Conservation (phyloP, 2,113 vertebrate genomes). For the Elaphurus davidianus region DNA sequence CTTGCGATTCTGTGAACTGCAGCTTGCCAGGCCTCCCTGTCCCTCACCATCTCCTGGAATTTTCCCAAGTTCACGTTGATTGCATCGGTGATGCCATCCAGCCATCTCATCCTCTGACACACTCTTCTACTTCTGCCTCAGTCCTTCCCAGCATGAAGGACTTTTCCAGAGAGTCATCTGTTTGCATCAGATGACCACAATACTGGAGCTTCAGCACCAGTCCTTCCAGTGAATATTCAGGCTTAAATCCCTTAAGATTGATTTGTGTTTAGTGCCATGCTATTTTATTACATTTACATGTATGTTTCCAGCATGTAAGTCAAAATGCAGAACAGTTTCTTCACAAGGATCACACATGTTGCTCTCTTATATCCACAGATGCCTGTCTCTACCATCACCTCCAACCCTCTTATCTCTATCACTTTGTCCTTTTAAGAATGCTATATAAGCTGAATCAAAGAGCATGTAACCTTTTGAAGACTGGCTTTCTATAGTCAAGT, state of each 20-base stretch:
- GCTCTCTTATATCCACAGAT: background rate
- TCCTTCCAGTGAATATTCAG: background rate
- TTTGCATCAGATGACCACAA: background rate
- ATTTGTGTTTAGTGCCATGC: background rate
- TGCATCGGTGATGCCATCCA: background rate
- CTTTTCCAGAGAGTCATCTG: background rate
- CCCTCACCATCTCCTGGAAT: background rate
- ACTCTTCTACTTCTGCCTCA: background rate
- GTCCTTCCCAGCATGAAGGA: background rate
- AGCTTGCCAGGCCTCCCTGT: background rate
- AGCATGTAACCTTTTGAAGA: background rate
- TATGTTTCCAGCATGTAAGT: background rate
- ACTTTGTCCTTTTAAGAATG: background rate
- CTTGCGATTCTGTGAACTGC: background rate
- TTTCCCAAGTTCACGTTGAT: background rate
- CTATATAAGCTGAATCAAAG: background rate
- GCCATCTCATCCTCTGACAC: background rate
- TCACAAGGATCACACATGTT: background rate
- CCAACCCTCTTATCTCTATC: background rate
- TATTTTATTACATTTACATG: background rate
- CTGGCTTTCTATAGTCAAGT: background rate
- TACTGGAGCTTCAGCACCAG: background rate
- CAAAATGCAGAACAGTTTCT: background rate
- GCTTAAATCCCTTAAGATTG: background rate
- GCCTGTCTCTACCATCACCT: background rate